Evolutionary conservation across 2,113 vertebrate species (phyloP), one percentile per base, ranked within the genome.

Genomic region (Illadopsis cleaveri): DNA sequence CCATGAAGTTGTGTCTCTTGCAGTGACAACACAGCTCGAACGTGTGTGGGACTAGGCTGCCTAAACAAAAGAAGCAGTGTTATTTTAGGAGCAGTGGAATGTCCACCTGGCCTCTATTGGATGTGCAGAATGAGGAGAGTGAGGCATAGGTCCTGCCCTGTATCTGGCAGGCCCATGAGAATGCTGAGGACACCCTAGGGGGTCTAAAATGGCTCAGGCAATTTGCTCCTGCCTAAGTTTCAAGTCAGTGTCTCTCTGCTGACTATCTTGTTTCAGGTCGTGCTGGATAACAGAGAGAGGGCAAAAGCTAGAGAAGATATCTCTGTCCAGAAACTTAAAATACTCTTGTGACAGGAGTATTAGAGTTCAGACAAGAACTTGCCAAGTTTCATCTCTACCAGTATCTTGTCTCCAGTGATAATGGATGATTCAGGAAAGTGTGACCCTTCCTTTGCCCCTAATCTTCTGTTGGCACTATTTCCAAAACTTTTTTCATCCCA

Each of bases 391-490:
- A 75, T 71, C 53, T 97, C 86, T 86, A 56, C 87, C 72, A 60
- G 47, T 86, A 86, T 89, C 91, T 95, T 86, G 76, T 93, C 91
- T 94, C 56, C 79, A 60, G 85, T 64, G 50, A 75, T 71, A 90
- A 94, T 66, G 89, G 71, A 89, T 89, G 44, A 94, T 90, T 93
- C 79, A 95, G 72, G 47, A 48, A 96, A 94, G 80, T 38, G 40
- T 92, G 91, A 94, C 89, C 86, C 77, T 96, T 95, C 38, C 24
- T 72, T 93, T 92, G 64, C 76, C 56, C 93, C 68, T 93, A 73
- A 91, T 92, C 51, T 92, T 96, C 72, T 91, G 20, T 31, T 92
- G 83, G 93, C 76, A 92, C 60, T 78, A 40, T 84, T 95, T 96
- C 83, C 89, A 92, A 81, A 83, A n/a, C 10, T 58, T 94, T 94